These are phyloP conservation scores for Clarias fuscus DNA, from an alignment of 2,797 vertebrate species.

Conservation along the genomic window DNA sequence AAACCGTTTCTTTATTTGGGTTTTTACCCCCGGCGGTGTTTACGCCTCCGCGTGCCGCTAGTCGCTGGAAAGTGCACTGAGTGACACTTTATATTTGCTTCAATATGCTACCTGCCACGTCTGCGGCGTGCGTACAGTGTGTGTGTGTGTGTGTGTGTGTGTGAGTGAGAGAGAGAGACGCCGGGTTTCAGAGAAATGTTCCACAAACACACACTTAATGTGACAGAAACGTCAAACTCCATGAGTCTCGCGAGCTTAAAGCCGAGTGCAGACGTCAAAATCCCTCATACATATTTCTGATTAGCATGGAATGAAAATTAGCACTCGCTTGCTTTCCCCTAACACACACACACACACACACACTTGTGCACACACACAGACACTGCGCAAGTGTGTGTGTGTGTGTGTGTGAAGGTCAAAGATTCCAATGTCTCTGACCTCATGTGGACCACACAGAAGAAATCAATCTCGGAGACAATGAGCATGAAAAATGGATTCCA, in stretches of 20 bases:
- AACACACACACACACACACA: not conserved
- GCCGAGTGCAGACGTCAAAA: not conserved
- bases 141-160: slow-evolving; percentile 13
- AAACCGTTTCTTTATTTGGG: not conserved
- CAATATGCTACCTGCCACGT: slow-evolving; percentile 17
- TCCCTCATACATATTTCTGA: slow-evolving; percentile 10
- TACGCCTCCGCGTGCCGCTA: not conserved
- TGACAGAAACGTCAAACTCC: slow-evolving; percentile 24
- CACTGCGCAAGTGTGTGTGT: not conserved
- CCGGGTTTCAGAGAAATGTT: not conserved
- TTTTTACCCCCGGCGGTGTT: not conserved
- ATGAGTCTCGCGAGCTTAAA: slow-evolving; percentile 14
- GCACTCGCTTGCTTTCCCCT: not conserved
- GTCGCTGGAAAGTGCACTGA: not conserved
- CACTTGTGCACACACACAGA: not conserved
- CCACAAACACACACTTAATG: slow-evolving; percentile 20
- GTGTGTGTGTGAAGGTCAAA: slow-evolving; percentile 30
- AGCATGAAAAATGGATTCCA: slow-evolving; percentile 31
- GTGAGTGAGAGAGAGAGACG: not conserved
- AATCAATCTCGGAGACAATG: slow-evolving; percentile 38
- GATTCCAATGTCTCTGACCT: slow-evolving; percentile 4
- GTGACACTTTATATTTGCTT: slow-evolving; percentile 23
- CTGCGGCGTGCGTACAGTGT: not conserved
- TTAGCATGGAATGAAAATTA: slow-evolving; percentile 11
- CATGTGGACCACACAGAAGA: slow-evolving; percentile 24